Evolutionary conservation across 1,140 invertebrate genomes (phyloP), one percentile per base, ranked within the genome.

Genomic region (Psilanteris sp.): DNA sequence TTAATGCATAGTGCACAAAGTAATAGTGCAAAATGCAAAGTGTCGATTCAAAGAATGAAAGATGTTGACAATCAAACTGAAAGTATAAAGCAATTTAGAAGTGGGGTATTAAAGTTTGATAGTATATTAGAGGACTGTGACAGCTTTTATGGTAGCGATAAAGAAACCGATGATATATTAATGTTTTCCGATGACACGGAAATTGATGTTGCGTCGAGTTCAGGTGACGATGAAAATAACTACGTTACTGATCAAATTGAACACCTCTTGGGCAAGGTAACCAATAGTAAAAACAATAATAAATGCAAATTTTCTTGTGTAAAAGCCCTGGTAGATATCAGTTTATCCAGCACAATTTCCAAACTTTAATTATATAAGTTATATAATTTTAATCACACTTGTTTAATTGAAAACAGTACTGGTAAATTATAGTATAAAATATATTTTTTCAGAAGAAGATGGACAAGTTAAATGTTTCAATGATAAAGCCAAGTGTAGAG

Each of bases 111-210:
- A 1, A 84, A 6, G 7, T 78, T 78, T 37, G 83, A 84, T 7
- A 84, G 81, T 50, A 79, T 78, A 2, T 48, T 79, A 31, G 89
- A 88, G 46, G 89, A 89, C 75, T 86, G 85, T 68, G 90, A 91
- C 79, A 92, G 90, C 84, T 92, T 91, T 86, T 92, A 91, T 83
- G 91, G 90, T 24, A 90, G 90, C 73, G 91, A 93, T 54, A 92
- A 92, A 81, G 92, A 92, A 70, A 90, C 89, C 20, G 91, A 92
- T 50, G 92, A 93, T 61, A 89, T 90, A 41, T 85, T 93, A 29
- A 92, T 93, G 39, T 94, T 94, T 85, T 93, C 93, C 14, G 93
- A 94, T 79, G 90, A 91, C 79, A 88, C 89, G 71, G 84, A 90
- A 86, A 82, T 90, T 79, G 84, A 90, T 72, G 77, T 81, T 77